Evolutionary conservation across 2,797 vertebrate species (phyloP), one percentile per base, ranked within the genome.

Genomic region (Spinus pinus): DNA sequence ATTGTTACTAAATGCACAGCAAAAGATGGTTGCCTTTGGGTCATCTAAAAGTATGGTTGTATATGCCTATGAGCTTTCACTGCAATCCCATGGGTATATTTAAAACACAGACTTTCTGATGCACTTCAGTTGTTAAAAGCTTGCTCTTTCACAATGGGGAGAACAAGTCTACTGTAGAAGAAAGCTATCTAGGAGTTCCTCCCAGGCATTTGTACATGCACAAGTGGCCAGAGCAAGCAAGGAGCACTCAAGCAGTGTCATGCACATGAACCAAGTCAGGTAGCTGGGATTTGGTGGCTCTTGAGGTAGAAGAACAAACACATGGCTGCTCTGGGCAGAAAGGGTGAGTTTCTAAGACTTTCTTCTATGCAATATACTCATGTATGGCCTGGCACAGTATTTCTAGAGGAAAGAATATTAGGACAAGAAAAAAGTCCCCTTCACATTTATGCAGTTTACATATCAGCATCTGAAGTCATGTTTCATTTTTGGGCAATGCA

Each of bases 401-500:
- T 90, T 87, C 65, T 47, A 74, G 22, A 66, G 25, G 14, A 90
- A 74, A 69, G 23, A 74, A 66, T 18, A 69, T 14, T 12, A 22
- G 8, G 22, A 73, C 17, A 28, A 57, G 31, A 22, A 75, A 65
- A n/a, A 9, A 9, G 5, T 53, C 4, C 23, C 31, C 75, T 42
- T 83, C 66, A 30, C 17, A 53, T 74, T 81, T 74, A 54, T 54
- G 9, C 44, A 79, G 31, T 65, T 92, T 83, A 72, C 7, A 1
- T 71, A 94, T 35, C 72, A 64, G 62, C 86, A 86, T 72, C 75
- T 92, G 81, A 96, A 94, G 64, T 93, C n/a, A 54, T 86, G 81
- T 90, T 96, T 96, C 81, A 60, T 58, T 94, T 86, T 41, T 42
- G 80, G 65, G 50, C 60, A 90, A 41, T 31, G 61, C 70, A 65